Evolutionary conservation across 2,797 vertebrate species (phyloP).

Genomic region (Sebastes ruberrimus): DNA sequence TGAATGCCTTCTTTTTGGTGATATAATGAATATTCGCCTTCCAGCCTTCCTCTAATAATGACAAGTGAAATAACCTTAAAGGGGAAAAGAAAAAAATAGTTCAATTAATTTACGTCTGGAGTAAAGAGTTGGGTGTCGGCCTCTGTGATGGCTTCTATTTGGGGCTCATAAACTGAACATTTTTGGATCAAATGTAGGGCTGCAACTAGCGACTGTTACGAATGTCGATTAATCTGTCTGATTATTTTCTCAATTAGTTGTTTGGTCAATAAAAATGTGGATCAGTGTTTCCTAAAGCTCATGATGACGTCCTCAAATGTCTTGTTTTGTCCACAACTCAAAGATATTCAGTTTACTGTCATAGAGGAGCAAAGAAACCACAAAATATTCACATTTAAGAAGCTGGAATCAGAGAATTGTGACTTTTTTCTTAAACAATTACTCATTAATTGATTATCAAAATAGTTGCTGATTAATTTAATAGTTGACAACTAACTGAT

Average conservation of each 20-base stretch:
- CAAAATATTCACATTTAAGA: neutral
- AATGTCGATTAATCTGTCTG: neutral
- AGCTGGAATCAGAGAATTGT: neutral
- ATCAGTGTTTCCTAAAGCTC: neutral
- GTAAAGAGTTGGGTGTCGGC: neutral
- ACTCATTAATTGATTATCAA: neutral
- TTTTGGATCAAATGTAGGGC: neutral
- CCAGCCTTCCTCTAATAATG: conserved; percentile 33
- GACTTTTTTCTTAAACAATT: neutral
- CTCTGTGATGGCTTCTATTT: neutral
- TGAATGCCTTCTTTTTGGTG: conserved; percentile 39
- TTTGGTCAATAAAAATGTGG: neutral
- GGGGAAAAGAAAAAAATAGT: conserved; percentile 6
- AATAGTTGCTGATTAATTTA: no score
- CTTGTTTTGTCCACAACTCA: neutral
- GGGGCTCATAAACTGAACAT: neutral
- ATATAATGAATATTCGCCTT: conserved; percentile 49
- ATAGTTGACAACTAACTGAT: neutral
- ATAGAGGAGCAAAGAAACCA: no score
- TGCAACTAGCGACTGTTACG: rapidly evolving
- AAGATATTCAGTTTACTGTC: neutral
- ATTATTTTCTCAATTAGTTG: neutral
- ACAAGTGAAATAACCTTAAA: conserved; percentile 31
- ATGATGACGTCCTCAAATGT: neutral
- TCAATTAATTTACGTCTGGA: conserved; percentile 1